These are phyloP conservation scores for Nothoprocta pentlandii DNA, from an alignment of 2,113 vertebrate genomes.

Conservation along the genomic window DNA sequence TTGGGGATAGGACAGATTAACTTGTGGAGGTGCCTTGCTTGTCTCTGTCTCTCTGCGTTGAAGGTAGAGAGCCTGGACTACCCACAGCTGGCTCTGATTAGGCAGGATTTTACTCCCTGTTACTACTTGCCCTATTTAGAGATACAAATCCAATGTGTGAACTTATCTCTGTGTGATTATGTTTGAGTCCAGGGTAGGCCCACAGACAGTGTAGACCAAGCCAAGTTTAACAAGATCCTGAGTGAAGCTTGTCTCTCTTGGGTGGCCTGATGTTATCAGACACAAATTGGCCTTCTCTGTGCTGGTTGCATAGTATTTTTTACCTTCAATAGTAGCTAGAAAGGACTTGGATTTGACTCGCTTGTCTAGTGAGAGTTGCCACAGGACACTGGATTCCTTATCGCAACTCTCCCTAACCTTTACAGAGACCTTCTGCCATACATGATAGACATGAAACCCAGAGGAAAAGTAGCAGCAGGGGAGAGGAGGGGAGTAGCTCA, in stretches of 20 bases:
- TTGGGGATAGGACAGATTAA: too few species aligned
- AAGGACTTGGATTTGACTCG: neutral
- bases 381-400: fast-evolving
- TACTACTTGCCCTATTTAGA: neutral
- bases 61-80: neutral
- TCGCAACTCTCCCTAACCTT: neutral
- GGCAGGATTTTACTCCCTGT: neutral
- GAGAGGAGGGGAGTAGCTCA: neutral
- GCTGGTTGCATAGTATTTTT: neutral
- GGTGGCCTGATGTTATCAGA: neutral
- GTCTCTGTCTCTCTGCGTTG: too few species aligned
- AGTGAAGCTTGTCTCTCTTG: neutral
- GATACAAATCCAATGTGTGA: neutral
- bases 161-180: neutral
- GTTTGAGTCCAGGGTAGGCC: neutral
- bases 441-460: neutral
- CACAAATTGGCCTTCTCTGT: neutral
- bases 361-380: neutral
- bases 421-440: neutral
- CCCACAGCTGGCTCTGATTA: neutral
- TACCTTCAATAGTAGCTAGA: neutral
- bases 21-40: too few species aligned
- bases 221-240: neutral
- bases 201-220: neutral
- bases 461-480: neutral